These are phyloP conservation scores for Odontophorus gujanensis DNA, from an alignment of 2,113 vertebrate species.

Conservation along the genomic window DNA sequence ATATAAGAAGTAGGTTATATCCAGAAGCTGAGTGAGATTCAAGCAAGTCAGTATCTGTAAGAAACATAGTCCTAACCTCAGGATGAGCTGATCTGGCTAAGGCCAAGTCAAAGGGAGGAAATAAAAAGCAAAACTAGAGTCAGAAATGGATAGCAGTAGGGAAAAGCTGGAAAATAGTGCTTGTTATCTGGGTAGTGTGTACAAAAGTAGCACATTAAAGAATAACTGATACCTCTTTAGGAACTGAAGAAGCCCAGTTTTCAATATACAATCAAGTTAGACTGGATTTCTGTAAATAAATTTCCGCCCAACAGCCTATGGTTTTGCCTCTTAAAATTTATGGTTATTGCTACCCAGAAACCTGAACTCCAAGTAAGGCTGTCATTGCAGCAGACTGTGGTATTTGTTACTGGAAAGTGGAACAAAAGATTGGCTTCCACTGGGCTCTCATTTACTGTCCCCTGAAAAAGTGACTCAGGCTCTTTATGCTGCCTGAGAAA, in stretches of 20 bases:
- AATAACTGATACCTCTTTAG: not conserved
- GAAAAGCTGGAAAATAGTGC: not conserved
- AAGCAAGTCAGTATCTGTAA: not conserved
- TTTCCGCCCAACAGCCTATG: not conserved
- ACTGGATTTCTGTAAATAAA: not conserved
- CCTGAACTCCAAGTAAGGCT: not conserved
- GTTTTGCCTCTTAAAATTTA: not conserved
- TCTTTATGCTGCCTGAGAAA: not conserved
- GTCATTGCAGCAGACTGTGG: not conserved
- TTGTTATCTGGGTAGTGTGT: not conserved
- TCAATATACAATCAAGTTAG: not conserved
- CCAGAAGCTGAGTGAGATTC: not conserved
- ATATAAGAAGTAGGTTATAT: not conserved
- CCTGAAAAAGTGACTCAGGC: not conserved
- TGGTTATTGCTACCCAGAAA: not conserved
- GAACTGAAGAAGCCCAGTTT: not conserved
- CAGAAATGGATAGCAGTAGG: not conserved
- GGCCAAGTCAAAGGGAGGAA: not conserved
- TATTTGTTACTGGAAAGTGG: not conserved
- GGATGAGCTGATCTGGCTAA: not conserved
- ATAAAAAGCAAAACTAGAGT: not conserved
- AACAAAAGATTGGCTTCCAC: not conserved
- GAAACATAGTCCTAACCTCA: not conserved
- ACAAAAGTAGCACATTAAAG: not conserved
- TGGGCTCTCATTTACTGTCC: not conserved